phyloP scores from a whole-genome alignment of 2,797 vertebrate species.

The Syngnathus acus region DNA sequence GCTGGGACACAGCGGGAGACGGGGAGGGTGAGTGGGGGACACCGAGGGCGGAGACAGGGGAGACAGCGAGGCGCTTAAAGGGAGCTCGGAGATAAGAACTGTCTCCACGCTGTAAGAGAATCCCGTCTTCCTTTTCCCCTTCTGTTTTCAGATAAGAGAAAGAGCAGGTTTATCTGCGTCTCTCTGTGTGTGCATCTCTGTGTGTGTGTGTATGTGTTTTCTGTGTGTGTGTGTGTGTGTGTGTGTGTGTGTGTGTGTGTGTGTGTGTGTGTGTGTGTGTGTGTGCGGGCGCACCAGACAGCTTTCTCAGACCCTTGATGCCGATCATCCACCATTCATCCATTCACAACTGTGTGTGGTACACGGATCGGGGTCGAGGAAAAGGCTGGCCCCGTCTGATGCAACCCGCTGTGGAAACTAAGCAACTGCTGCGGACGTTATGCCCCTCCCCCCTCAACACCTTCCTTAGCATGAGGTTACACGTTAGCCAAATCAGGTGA shows the following conservation, averaged over 20 bases:
- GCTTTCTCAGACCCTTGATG: slow-evolving; percentile 53
- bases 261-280: slow-evolving; percentile 29
- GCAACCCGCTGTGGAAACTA: background rate
- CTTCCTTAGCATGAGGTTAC: no score
- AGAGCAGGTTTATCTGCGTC: slow-evolving; percentile 52
- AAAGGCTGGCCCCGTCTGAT: background rate
- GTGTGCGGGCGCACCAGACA: slow-evolving; percentile 25
- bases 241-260: slow-evolving; percentile 16
- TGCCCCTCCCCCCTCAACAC: background rate
- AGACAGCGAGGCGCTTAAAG: slow-evolving; percentile 32
- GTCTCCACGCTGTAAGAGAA: slow-evolving; percentile 63
- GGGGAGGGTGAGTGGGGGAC: slow-evolving; percentile 9
- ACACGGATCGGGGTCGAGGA: background rate
- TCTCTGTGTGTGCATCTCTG: no score
- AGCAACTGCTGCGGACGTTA: background rate
- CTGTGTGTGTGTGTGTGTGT: slow-evolving; percentile 23
- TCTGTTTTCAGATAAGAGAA: slow-evolving; percentile 46
- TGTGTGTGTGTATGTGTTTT: slow-evolving; percentile 18
- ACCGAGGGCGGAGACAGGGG: slow-evolving; percentile 14
- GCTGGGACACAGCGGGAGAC: slow-evolving; percentile 33
- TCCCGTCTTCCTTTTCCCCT: slow-evolving; percentile 41
- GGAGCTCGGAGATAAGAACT: slow-evolving; percentile 56
- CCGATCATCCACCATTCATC: slow-evolving; percentile 29
- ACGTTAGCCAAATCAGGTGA: no score
- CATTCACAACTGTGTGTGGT: slow-evolving; percentile 20